Base-by-base conservation (phyloP, 2,888 invertebrate genomes). In the Drosophila meridionalis region DNA sequence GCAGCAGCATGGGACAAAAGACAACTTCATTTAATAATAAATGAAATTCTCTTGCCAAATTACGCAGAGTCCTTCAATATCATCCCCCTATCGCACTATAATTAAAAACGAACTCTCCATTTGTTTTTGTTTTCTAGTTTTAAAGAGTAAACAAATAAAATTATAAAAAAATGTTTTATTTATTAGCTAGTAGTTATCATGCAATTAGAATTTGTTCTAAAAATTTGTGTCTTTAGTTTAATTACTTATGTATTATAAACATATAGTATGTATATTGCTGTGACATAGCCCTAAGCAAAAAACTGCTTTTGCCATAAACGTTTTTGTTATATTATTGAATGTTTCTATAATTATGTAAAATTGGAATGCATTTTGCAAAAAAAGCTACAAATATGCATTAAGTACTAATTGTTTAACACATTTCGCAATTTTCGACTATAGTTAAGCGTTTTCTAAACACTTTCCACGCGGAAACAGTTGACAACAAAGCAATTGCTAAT, bases 401-500 rank as follows among this genome's bases (percentile, higher is more conserved):
- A 72, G 47, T 68, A 64, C 66, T 78, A 70, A 65, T 58, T 70
- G 57, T 76, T 69, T 62, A 77, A 77, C 73, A 80, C 67, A 62
- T 34, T 76, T 69, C 65, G 59, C 58, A 78, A 77, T 69, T 69
- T 50, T 55, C 57, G 53, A 64, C 65, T 77, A 78, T 82, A 64
- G 47, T 53, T 66, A 58, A 63, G 68, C 79, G 72, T 76, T 80
- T 76, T 78, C 65, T 64, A 69, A 80, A 81, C 74, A 71, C 79
- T 78, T 82, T 86, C 69, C 74, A 84, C 53, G 67, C 82, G 68
- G 67, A 87, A 84, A 72, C 26, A 57, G 68, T 82, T 76, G 76
- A 74, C 32, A 87, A 87, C 88, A 85, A 85, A 89, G 84, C 89
- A 87, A 89, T 84, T 87, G 80, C 85, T 89, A 87, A 59, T 75